These are phyloP conservation scores for Macrostomum lignano DNA, from an alignment of 1,140 invertebrate genomes.

Conservation along the genomic window DNA sequence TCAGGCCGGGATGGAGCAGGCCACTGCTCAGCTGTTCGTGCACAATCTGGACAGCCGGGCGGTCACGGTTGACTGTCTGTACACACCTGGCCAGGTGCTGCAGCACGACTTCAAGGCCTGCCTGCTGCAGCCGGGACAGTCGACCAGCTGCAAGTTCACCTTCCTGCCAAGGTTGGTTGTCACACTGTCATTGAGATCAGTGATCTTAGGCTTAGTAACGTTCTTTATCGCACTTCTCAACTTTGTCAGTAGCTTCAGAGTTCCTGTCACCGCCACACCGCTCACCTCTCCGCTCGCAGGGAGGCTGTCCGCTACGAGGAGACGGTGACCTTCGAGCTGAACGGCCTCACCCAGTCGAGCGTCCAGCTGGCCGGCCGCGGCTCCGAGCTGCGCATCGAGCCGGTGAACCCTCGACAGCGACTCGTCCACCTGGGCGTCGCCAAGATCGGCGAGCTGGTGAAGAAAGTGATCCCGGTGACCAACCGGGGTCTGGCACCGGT, in stretches of 20 bases:
- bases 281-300: too few species aligned
- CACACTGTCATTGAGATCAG: too few species aligned
- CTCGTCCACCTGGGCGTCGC: slow-evolving; percentile 18
- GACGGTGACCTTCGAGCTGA: slow-evolving; percentile 22
- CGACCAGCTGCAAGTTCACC: slow-evolving; percentile 14
- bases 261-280: too few species aligned
- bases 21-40: slow-evolving; percentile 13
- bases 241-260: too few species aligned
- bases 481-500: slow-evolving; percentile 24
- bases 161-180: too few species aligned
- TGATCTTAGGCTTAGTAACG: too few species aligned
- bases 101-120: slow-evolving; percentile 18
- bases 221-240: too few species aligned
- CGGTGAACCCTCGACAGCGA: slow-evolving; percentile 18
- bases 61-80: slow-evolving; percentile 22
- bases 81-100: slow-evolving; percentile 14
- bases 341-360: slow-evolving; percentile 19
- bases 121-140: slow-evolving; percentile 14
- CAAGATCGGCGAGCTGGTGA: slow-evolving; percentile 15
- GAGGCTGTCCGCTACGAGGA: slow-evolving; percentile 14
- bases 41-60: slow-evolving; percentile 19
- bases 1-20: slow-evolving; percentile 18
- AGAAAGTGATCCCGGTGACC: slow-evolving; percentile 17
- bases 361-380: slow-evolving; percentile 19
- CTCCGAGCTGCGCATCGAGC: slow-evolving; percentile 25